Evolutionary conservation across 1,140 invertebrate species (phyloP), one percentile per base, ranked within the genome.

Genomic region (Lethocerus indicus): DNA sequence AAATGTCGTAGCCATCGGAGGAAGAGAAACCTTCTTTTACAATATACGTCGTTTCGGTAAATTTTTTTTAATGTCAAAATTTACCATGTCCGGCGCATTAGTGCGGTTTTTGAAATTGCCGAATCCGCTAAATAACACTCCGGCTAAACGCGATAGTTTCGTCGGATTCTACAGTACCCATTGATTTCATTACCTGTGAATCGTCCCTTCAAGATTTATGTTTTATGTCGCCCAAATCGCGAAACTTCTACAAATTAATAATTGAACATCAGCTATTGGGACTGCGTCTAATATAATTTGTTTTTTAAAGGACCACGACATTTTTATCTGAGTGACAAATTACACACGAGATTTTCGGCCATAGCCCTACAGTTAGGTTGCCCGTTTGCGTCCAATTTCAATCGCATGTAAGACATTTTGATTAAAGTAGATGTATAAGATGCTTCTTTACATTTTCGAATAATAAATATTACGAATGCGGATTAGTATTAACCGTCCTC

Each of bases 341-440:
- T 81, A 2, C 79, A 77, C 54, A 82, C 78, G 0, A 67, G 76
- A 36, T 82, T 81, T 59, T 81, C 79, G 2, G 78, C 78, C 0
- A 78, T 82, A 21, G 78, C 79, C 2, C 64, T 82, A n/a, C 78
- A 81, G 65, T 68, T 74, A 23, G 78, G 78, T 5, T 79, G 77
- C 56, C 78, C 77, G 20, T 82, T 75, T 57, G 64, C 78, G 18
- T 72, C 78, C 54, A 77, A 75, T 54, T 68, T 82, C 20, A 80
- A 81, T 58, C 68, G 72, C 60, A 72, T 79, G 78, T 80, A 65
- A 69, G 70, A 13, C n/a, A 29, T 47, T 41, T 24, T 13, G 35
- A 4, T 39, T 39, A 20, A 39, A 24, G 5, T 40, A 44, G 7
- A 24, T 12, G 26, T 12, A 40, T 9, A 7, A 7, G 5, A 7